Percentiles rank a stretch among this genome's conserved stretches.
These are phyloP conservation scores for Crenuchus spilurus DNA, from an alignment of 2,797 vertebrate species.

Conservation along the genomic window DNA sequence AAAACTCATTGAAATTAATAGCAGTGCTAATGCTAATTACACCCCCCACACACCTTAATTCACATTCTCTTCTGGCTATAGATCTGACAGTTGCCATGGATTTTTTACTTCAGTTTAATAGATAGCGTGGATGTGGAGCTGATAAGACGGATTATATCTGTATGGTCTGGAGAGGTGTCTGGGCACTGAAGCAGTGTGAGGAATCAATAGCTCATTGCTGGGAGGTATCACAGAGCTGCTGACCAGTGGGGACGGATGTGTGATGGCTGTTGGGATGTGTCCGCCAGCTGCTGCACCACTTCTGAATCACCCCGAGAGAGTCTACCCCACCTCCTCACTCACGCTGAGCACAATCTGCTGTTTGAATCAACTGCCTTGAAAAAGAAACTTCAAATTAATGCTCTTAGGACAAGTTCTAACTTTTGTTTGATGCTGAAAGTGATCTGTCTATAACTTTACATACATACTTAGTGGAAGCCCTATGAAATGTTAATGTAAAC, in stretches of 20 bases:
- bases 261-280: slow-evolving; percentile 71
- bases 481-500: too few relatives aligned
- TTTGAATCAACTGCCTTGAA: slow-evolving; percentile 11
- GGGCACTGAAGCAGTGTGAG: slow-evolving; percentile 51
- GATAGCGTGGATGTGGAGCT: slow-evolving; percentile 64
- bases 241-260: slow-evolving; percentile 66
- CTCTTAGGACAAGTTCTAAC: not conserved
- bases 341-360: slow-evolving; percentile 47
- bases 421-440: not conserved
- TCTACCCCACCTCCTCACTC: slow-evolving; percentile 43
- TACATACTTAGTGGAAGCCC: too few relatives aligned
- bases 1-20: not conserved
- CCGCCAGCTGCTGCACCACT: slow-evolving; percentile 38
- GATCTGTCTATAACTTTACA: not conserved
- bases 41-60: not conserved
- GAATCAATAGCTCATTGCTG: slow-evolving; percentile 82
- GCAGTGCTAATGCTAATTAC: not conserved
- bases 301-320: slow-evolving; percentile 34
- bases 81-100: not conserved
- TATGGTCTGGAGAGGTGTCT: slow-evolving; percentile 67
- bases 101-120: slow-evolving; percentile 59
- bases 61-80: not conserved
- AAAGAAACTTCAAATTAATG: slow-evolving; percentile 1
- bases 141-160: slow-evolving; percentile 71
- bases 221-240: slow-evolving; percentile 60